Base-by-base conservation (phyloP, 1,140 invertebrate genomes). In the Brachionus manjavacas region DNA sequence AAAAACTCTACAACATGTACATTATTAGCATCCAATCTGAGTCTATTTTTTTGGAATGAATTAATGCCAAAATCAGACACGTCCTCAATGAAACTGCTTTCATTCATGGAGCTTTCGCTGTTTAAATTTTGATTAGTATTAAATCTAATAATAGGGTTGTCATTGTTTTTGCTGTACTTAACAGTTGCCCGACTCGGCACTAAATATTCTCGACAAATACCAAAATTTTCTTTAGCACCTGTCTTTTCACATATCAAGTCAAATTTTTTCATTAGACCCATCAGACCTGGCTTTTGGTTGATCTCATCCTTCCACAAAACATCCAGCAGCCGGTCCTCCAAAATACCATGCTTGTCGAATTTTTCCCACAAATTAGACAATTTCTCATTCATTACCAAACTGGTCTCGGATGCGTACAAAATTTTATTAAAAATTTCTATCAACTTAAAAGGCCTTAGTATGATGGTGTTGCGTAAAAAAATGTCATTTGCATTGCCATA, bases 201-300 rank as follows among this genome's bases (percentile, higher is more conserved):
- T n/a, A 76, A 76, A 46, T 76, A 76, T 9, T 76, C 41, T 23
- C 25, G 7, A 3, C 20, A 12, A 12, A 28, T 14, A 9, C 4
- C 2, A 9, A 49, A 20, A 20, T 23, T 35, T 35, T 35, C 31
- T 35, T 35, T 52, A 31, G n/a, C 25, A 20, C 16, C 11, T 1
- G 12, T 43, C 4, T 49, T 49, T 46, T 86, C 85, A 85, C 87
- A 87, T 14, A 88, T 85, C 1, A 89, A 86, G 85, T 89, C 88
- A 86, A 89, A 88, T 85, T 88, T 88, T 85, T 89, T 87, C 86
- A 89, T 87, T n/a, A 89, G 86, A 9, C 86, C 86, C 4, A 89
- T 83, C 12, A 89, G 85, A 12, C 87, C 85, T 23, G 85, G 64
- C 84, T 88, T 89, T 70, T 89, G 87, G 16, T 85, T 84, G 7